Conservation (phyloP, 1,140 invertebrate species). For the Pygmarrhopalites habei region DNA sequence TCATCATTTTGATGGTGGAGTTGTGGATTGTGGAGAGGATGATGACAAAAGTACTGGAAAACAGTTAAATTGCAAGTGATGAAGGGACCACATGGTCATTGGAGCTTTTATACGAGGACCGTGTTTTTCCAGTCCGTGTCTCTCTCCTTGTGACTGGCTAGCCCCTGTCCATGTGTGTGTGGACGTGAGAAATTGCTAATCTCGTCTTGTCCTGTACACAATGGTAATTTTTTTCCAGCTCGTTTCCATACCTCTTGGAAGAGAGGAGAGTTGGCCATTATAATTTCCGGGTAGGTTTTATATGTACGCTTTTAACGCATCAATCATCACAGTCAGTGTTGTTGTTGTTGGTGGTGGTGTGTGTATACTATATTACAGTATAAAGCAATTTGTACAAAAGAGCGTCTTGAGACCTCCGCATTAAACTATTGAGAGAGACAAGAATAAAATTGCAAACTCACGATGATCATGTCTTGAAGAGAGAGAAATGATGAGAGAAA, state of each 20-base stretch:
- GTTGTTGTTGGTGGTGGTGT: too few species aligned
- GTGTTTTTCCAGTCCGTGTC: not conserved
- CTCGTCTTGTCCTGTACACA: not conserved
- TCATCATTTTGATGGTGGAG: conserved; percentile 7
- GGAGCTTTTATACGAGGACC: not conserved
- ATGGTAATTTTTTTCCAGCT: not conserved
- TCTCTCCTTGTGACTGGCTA: not conserved
- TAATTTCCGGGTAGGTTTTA: conserved; percentile 4
- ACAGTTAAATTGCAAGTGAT: too few species aligned
- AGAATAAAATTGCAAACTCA: too few species aligned
- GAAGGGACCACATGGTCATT: too few species aligned
- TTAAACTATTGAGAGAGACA: too few species aligned
- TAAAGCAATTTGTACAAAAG: too few species aligned
- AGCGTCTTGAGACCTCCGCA: too few species aligned
- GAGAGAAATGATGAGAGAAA: too few species aligned
- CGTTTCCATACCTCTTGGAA: not conserved
- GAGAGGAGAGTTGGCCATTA: not conserved
- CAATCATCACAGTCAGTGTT: too few species aligned
- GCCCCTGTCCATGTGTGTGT: not conserved
- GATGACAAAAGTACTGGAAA: not conserved
- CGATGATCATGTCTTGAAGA: too few species aligned
- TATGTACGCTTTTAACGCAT: too few species aligned
- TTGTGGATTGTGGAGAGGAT: not conserved
- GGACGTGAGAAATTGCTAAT: not conserved
- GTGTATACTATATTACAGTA: too few species aligned